Evolutionary conservation across 2,888 invertebrate species (phyloP), one percentile per base, ranked within the genome.

Genomic region (Drosophila putrida): DNA sequence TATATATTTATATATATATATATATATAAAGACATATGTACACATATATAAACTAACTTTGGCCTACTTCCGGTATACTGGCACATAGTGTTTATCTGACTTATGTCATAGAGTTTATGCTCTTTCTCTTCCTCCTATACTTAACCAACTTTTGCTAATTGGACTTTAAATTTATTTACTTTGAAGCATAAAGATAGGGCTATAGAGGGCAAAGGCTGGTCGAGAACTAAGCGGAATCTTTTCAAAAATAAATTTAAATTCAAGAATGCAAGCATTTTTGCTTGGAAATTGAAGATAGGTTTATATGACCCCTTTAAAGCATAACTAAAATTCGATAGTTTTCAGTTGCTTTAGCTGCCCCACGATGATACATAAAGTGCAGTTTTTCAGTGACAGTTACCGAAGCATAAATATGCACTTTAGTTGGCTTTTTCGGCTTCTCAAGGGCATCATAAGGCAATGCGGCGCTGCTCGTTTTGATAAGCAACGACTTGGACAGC

Each of bases 361-460:
- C 89, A 69, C 41, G 60, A 70, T 75, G 84, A 83, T 80, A 71
- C 75, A 87, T 87, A 80, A 83, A 88, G 87, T 83, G 89, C 87
- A 83, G 78, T 83, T 73, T 72, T 68, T 67, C 57, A 44, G 87
- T 70, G 72, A 61, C 83, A 64, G 54, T 53, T 41, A 13, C 41
- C 68, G 62, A 54, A 80, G 74, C 84, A 75, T 60, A 69, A 77
- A 80, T 72, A 71, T 78, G 69, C 78, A 80, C 81, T 71, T 69
- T 63, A 53, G 58, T 58, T 53, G 38, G 50, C 50, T 41, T 43
- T 58, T 71, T 70, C 33, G 38, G 51, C 70, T 72, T 66, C 84
- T 71, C 74, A 43, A 15, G 64, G 80, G 76, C 72, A 61, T 60
- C 69, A 65, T 65, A 75, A 80, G 80, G 63, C 71, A 71, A 55